phyloP scores from a whole-genome alignment of 2,113 vertebrate genomes.

The Neomonachus schauinslandi region DNA sequence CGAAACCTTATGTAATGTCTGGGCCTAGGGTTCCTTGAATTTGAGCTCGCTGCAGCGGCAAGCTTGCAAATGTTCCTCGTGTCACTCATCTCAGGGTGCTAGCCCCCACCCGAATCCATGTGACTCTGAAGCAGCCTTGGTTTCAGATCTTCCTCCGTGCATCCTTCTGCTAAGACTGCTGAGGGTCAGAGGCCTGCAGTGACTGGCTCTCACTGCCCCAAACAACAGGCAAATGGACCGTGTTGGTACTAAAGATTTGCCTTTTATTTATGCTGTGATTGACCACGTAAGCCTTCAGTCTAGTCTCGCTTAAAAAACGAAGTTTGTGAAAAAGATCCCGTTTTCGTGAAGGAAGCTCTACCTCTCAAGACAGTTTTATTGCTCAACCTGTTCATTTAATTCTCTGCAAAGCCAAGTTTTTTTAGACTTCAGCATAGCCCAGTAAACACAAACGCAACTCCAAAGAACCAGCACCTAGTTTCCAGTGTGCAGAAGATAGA shows the following conservation, averaged over 20 bases:
- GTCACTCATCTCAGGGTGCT: not conserved
- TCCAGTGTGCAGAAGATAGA: not conserved
- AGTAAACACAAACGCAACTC: not conserved
- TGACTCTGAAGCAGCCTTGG: not conserved
- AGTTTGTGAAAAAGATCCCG: not conserved
- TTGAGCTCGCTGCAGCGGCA: not conserved
- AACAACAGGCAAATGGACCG: not conserved
- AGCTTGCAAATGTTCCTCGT: not conserved
- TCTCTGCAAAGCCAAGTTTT: not conserved
- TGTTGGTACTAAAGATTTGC: not conserved
- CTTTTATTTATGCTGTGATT: not conserved
- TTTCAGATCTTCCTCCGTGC: not conserved
- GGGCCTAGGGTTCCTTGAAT: not conserved
- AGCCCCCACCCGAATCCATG: not conserved
- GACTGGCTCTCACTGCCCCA: too few relatives aligned
- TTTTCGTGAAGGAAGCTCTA: not conserved
- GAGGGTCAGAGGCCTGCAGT: not conserved
- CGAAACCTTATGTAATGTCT: not conserved
- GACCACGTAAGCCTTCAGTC: not conserved
- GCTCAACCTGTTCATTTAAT: not conserved
- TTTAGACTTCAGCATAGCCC: not conserved
- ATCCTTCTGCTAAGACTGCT: not conserved
- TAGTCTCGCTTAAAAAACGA: slow-evolving; percentile 6
- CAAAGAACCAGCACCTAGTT: not conserved
- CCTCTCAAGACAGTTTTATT: not conserved